Base-by-base conservation (phyloP, 2,888 invertebrate genomes). In the Lypha dubia region DNA sequence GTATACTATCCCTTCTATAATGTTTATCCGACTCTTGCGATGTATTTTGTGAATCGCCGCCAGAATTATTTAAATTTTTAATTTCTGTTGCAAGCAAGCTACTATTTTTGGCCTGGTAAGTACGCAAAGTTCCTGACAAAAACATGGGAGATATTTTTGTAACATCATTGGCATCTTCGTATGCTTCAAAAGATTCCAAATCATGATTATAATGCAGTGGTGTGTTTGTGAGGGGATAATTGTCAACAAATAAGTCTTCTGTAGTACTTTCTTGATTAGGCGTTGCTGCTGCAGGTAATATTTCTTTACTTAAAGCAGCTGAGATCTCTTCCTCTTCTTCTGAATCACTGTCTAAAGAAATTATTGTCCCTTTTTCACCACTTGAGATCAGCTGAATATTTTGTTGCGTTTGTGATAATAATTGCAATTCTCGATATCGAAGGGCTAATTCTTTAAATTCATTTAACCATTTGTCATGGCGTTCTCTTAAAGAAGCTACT, bases 341-440 rank as follows among this genome's bases (percentile, higher is more conserved):
- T 5, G 81, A 81, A 70, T 84, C 84, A 38, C 81, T 81, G 22
- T 84, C 84, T 24, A 84, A 63, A 51, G 70, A 74, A 44, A 84
- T 81, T 6, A 81, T 44, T 2, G 68, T 9, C 6, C 17, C n/a
- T 7, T 32, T 49, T 17, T 65, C 17, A 38, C 28, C 35, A 56
- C 20, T 65, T 58, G 63, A 58, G 46, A 56, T 56, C 65, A 28
- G 0, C 46, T 56, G 58, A 24, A 24, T 58, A 17, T 56, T 13
- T 41, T 81, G 73, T 73, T 81, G 60, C 22, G 46, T 60, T 63
- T 84, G 35, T 28, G 67, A 13, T 11, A 71, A 15, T 8, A 62
- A 35, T 56, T 79, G 68, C 1, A 60, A 58, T 58, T 81, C 63
- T 20, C 41, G 56, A 58, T 41, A 74, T 63, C 79, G 81, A 32